Evolutionary conservation across 2,113 vertebrate genomes (phyloP), one percentile per base, ranked within the genome.

Genomic region (Pelobates fuscus): DNA sequence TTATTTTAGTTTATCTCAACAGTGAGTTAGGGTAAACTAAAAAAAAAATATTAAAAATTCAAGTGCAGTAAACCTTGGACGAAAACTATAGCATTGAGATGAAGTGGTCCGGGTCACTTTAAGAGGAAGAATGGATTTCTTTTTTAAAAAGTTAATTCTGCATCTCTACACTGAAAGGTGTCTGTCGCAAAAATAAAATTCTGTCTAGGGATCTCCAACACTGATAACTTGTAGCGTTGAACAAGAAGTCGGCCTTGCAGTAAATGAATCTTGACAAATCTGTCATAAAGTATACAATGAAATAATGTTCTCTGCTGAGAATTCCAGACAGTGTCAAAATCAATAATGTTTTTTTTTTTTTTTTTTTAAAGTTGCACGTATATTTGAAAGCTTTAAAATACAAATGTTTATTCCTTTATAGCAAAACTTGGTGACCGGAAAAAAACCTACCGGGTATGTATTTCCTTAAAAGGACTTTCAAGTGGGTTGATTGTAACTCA

Each of bases 231-330:
- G 54, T 57, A 44, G 25, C 59, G 41, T 4, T 66, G 71, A 58
- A 55, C 23, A 15, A 17, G 60, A 64, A 63, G 41, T 73, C 26
- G 62, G n/a, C 26, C 5, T 55, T 24, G 41, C 62, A 58, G 46
- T 25, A 66, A 74, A 74, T 66, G 6, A 29, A 59, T 29, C 44
- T 66, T 58, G 71, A 66, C 62, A 74, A 74, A 65, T 29, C 71
- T 74, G 71, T 74, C 62, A 74, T 5, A 74, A 74, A 55, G 37
- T 66, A 12, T 74, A 44, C 32, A 43, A 23, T 32, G 52, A 15
- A 74, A 25, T 23, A 27, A 66, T 74, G 21, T 24, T 8, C 44
- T 66, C 32, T 74, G 43, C 61, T 23, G 32, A 66, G 27, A 12
- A 43, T 20, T 64, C 46, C 52, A 63, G 20, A 37, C 44, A 17